Evolutionary conservation across 1,140 invertebrate species (phyloP), one percentile per base, ranked within the genome.

Genomic region (Pectinophora gossypiella): DNA sequence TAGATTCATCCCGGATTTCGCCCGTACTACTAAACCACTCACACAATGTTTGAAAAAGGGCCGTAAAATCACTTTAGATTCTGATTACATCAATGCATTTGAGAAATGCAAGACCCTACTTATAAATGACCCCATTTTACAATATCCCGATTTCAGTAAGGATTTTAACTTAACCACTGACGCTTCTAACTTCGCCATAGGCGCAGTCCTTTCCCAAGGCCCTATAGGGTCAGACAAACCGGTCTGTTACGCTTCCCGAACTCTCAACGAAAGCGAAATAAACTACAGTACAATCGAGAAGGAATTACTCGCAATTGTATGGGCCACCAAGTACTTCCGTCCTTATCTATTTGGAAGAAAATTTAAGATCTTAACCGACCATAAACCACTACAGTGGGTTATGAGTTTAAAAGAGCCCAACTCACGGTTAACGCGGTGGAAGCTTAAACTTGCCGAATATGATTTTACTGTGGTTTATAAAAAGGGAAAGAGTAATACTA

Each of bases 251-350:
- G 40, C 40, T 3, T 43, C 40, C 6, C 15, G 40, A 3, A 43
- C 40, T 3, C 19, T 43, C 4, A 43, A 43, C 18, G 18, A 19
- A 5, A 43, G 40, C n/a, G 40, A 43, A 43, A 19, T 43, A 0
- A 96, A 96, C 83, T 18, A 43, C n/a, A 19, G 16, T 5, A 43
- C 40, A 4, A 43, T 43, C 4, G 40, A 43, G 13, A 43, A 43
- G n/a, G 40, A 43, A 19, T 13, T 43, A 2, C 40, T 43, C 7
- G 40, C 40, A 16, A 43, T 43, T n/a, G n/a, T n/a, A n/a, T n/a
- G n/a, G n/a, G n/a, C n/a, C n/a, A n/a, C n/a, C n/a, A n/a, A n/a
- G n/a, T n/a, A n/a, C n/a, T n/a, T n/a, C n/a, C n/a, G n/a, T n/a
- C n/a, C n/a, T n/a, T n/a, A n/a, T n/a, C n/a, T n/a, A n/a, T n/a